These are phyloP conservation scores for Conus betulinus DNA, from an alignment of 1,140 invertebrate species.

Conservation along the genomic window DNA sequence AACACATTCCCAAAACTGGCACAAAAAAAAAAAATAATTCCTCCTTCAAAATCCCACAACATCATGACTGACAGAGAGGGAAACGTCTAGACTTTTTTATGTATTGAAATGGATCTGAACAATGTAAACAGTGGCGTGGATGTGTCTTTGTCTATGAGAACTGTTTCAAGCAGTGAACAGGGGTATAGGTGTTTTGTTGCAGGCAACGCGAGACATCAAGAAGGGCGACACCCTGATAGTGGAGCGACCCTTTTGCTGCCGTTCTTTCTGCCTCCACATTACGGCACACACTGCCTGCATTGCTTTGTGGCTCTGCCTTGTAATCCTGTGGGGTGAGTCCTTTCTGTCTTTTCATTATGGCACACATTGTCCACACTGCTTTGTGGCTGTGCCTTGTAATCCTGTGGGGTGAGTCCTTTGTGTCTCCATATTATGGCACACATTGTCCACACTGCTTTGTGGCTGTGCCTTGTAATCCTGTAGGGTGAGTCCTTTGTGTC, in stretches of 20 bases:
- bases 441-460: constrained; percentile 90
- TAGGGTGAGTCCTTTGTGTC: constrained; percentile 60
- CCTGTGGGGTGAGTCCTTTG: constrained; percentile 74
- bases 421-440: constrained; percentile 85
- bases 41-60: too few relatives aligned
- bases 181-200: constrained; percentile 30
- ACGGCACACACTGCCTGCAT: constrained; percentile 87
- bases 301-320: constrained; percentile 80
- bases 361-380: too few relatives aligned
- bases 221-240: constrained; percentile 86
- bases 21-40: too few relatives aligned
- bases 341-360: background rate
- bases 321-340: constrained; percentile 67
- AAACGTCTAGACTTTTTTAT: too few relatives aligned
- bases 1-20: too few relatives aligned
- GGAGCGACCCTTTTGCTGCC: constrained; percentile 85
- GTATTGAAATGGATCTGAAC: too few relatives aligned
- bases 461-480: constrained; percentile 52
- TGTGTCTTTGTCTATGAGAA: too few relatives aligned
- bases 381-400: too few relatives aligned
- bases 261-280: constrained; percentile 86
- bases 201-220: constrained; percentile 81
- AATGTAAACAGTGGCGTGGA: too few relatives aligned
- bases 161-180: too few relatives aligned
- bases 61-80: too few relatives aligned